Evolutionary conservation across 2,113 vertebrate species (phyloP), one percentile per base, ranked within the genome.

Genomic region (Proteles cristata): DNA sequence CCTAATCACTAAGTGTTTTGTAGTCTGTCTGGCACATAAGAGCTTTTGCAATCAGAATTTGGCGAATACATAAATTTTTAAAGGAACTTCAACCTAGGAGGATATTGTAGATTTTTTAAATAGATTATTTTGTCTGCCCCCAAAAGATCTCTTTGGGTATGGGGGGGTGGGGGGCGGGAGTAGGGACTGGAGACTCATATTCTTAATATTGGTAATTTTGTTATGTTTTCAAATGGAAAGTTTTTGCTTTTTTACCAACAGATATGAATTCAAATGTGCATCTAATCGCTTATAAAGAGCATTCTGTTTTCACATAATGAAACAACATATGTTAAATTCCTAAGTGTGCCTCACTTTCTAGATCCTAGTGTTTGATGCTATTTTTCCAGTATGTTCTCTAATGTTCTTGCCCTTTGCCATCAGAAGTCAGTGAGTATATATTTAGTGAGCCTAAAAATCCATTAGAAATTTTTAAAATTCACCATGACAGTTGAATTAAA

Each of bases 1-100:
- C 71, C 19, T 92, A 82, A 79, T 96, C 58, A 50, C n/a, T n/a
- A 43, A 76, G 66, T 93, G 76, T 96, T 92, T 95, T 88, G 55
- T 96, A 93, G 69, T 93, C 85, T 83, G 81, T 55, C 83, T 96
- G 80, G 23, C 81, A 90, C 58, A 35, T 69, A 81, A 96, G 58
- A 68, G 61, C 66, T 14, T 96, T 92, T 97, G 90, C 50, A 35
- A 12, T 97, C 63, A 93, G 65, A 96, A 81, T 93, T 92, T 97
- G 66, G 88, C 48, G 61, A 91, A 61, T 90, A 71, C 77, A 43
- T 95, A 79, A 91, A 96, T 93, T 97, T 93, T 80, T 79, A 97
- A 97, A 97, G 43, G 48, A 97, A 79, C 33, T 96, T 83, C 45
- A 80, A 25, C 58, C 39, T 92, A 77, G 23, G 26, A 97, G 61